Base-by-base conservation (phyloP, 2,797 vertebrate genomes). In the Urocyon cinereoargenteus region DNA sequence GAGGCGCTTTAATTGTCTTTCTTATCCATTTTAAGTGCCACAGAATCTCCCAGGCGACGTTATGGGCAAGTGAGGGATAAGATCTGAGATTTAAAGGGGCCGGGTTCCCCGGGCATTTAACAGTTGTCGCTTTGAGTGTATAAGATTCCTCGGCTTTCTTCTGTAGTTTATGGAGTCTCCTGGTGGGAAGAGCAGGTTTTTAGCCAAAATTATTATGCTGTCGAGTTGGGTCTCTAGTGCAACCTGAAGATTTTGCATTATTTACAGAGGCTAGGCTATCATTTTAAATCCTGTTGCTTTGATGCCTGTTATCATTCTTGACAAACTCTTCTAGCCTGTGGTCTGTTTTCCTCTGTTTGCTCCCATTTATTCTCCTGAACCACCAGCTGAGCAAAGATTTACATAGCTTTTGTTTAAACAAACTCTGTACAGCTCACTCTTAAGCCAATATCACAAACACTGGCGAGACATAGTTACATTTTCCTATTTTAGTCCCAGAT, bases 221-320 rank as follows among this genome's bases (percentile, higher is more conserved):
- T 91, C 84, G 49, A 94, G 40, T 97, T 45, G 21, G 68, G 85
- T 98, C 97, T 97, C 94, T 36, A 89, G 97, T 94, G 94, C 91
- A 97, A 92, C 91, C 96, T 96, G 91, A 98, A 92, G 72, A 97
- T 13, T 78, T 92, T 94, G 96, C 62, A 40, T 98, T 98, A 98
- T 98, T 98, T 98, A 98, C 95, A 94, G 93, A 97, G 97, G 73
- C 94, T 75, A 45, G 91, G 79, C 95, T 97, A 97, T 98, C 98
- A 86, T 98, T 98, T 98, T 96, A 98, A 98, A 95, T 98, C 96
- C 79, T 96, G 92, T 96, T 98, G 96, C 0, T 18, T 98, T 94
- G 1, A 84, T 92, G 83, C 57, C 96, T 26, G 31, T 97, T 98
- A 97, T 92, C 96, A 79, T 95, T 96, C 79, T 96, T 98, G 98